Evolutionary conservation across 2,888 invertebrate species (phyloP).

Genomic region (Harpagoxenus sublaevis): DNA sequence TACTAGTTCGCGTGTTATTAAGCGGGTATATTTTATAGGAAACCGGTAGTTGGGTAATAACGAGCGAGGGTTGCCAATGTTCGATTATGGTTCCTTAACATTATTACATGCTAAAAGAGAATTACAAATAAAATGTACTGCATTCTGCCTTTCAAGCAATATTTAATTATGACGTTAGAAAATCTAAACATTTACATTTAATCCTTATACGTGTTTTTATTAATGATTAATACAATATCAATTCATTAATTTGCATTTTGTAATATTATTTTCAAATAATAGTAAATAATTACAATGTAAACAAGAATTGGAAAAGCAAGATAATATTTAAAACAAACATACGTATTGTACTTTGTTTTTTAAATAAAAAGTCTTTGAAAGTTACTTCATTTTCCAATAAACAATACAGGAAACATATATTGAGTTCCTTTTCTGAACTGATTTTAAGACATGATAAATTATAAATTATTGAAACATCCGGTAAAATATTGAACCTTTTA

Average conservation of each 20-base stretch:
- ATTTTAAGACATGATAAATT: background rate
- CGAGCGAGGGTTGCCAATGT: constrained; percentile 57
- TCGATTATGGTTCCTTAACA: constrained; percentile 66
- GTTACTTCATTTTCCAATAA: background rate
- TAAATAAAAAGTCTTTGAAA: background rate
- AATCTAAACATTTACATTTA: background rate
- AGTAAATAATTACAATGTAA: background rate
- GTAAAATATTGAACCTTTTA: constrained; percentile 15
- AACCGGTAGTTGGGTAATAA: constrained; percentile 73
- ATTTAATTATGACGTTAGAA: background rate
- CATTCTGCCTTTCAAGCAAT: constrained; percentile 11
- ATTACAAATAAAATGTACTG: constrained; percentile 44
- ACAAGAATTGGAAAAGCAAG: background rate
- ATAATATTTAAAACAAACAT: too few species aligned
- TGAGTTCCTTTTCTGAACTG: background rate
- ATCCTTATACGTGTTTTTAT: background rate
- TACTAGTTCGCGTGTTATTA: constrained; percentile 77
- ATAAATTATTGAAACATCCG: constrained; percentile 14
- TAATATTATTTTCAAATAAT: background rate
- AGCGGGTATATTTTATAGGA: constrained; percentile 76
- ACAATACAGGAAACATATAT: background rate
- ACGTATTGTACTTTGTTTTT: background rate
- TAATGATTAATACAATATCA: background rate
- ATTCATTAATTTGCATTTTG: background rate
- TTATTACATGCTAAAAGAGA: constrained; percentile 60